These are phyloP conservation scores for Ellobius talpinus DNA, from an alignment of 2,113 vertebrate species.

Conservation along the genomic window DNA sequence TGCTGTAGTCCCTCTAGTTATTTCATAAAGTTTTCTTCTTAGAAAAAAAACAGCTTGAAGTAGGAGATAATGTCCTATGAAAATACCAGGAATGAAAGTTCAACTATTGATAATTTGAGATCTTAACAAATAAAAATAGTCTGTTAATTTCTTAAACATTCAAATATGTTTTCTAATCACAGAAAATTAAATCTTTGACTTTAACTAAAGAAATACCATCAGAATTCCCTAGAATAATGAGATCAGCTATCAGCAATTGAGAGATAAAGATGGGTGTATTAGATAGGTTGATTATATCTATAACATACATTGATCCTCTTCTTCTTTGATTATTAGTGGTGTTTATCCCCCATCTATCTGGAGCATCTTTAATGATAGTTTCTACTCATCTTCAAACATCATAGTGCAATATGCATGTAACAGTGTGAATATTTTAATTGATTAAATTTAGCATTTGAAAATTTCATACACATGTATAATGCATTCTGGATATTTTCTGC, in stretches of 20 bases:
- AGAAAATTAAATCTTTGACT: background rate
- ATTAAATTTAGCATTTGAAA: background rate
- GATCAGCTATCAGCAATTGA: background rate
- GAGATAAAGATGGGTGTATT: background rate
- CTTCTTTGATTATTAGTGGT: background rate
- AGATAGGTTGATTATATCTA: background rate
- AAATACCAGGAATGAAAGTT: background rate
- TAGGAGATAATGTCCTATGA: background rate
- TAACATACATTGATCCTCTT: too few relatives aligned
- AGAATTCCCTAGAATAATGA: background rate
- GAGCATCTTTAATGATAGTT: background rate
- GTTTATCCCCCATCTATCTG: background rate
- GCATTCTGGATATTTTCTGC: background rate
- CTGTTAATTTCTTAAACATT: background rate
- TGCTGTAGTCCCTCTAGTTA: background rate
- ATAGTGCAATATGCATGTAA: background rate
- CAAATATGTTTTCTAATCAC: background rate
- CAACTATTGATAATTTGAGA: background rate
- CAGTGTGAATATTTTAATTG: background rate
- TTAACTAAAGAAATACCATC: background rate
- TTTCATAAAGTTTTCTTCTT: background rate
- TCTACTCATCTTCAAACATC: background rate
- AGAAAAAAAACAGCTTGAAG: background rate
- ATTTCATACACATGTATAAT: background rate
- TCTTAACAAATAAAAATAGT: conserved; percentile 49